Evolutionary conservation across 1,140 invertebrate species (phyloP), one percentile per base, ranked within the genome.

Genomic region (Nomia melanderi): DNA sequence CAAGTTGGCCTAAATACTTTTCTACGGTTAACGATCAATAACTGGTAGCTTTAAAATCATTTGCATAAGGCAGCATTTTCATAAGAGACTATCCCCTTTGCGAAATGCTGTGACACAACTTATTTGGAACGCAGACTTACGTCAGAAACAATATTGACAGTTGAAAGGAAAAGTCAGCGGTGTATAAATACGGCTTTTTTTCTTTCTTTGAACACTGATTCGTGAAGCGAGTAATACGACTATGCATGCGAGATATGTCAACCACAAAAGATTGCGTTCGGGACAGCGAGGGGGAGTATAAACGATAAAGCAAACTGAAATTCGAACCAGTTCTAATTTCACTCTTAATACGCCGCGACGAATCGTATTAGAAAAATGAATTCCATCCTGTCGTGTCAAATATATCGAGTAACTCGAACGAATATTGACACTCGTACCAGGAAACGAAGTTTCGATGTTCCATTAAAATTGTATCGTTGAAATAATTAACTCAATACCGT

Each of bases 381-480:
- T 41, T 39, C 33, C 14, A 20, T 1, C 25, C 20, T 36, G 11
- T 63, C 25, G 25, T 29, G n/a, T n/a, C 56, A 23, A 27, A 47
- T 5, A n/a, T n/a, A n/a, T n/a, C 9, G 27, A 29, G 17, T 31
- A 25, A 39, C 20, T 9, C 1, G 59, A 62, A 4, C 33, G 17
- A 23, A 25, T 1, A 6, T n/a, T n/a, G 31, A 39, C 59, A 4
- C n/a, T 11, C 4, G 29, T 1, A 1, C 29, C 12, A 4, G 7
- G 27, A 50, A 9, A 17, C n/a, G 25, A 47, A n/a, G n/a, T 39
- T 47, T 23, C 44, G 36, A 27, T 11, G 31, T 64, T 53, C 54
- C 23, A 73, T 73, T 54, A 47, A 53, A 74, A 74, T 75, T 66
- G 27, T n/a, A 39, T 31, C 14, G 39, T n/a, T 9, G 72, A 47